Conservation (phyloP, 1,140 invertebrate species). For the Sinonovacula constricta region DNA sequence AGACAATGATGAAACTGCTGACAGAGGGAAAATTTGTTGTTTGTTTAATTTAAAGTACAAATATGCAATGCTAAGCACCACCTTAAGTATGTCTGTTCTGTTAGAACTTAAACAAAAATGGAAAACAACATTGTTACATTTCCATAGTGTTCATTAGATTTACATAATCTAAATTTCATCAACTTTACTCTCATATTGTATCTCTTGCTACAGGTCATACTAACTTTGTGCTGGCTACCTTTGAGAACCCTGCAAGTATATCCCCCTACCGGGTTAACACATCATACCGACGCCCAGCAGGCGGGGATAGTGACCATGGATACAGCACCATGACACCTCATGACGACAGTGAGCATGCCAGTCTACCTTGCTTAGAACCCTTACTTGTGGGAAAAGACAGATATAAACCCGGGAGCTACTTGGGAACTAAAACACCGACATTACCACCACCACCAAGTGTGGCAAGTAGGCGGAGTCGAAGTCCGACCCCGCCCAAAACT, state of each 20-base stretch:
- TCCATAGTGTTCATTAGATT: no score
- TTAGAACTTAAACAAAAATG: not conserved
- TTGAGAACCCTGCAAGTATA: slow-evolving; percentile 83
- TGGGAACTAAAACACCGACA: slow-evolving; percentile 67
- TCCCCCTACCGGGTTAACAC: slow-evolving; percentile 93
- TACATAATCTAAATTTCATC: no score
- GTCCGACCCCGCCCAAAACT: slow-evolving; percentile 74
- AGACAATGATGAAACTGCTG: no score
- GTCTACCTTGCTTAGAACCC: slow-evolving; percentile 82
- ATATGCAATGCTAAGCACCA: no score
- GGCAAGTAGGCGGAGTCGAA: slow-evolving; percentile 64
- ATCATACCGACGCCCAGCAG: slow-evolving; percentile 86
- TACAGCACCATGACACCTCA: slow-evolving; percentile 97
- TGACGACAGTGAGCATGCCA: slow-evolving; percentile 83
- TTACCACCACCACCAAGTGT: slow-evolving; percentile 70
- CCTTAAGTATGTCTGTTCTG: no score
- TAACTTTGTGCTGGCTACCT: slow-evolving; percentile 77
- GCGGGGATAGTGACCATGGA: slow-evolving; percentile 93
- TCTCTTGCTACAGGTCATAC: slow-evolving; percentile 71
- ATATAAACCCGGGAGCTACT: slow-evolving; percentile 71
- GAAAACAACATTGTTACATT: no score
- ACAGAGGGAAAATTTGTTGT: no score
- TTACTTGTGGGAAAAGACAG: slow-evolving; percentile 79
- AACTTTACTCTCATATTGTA: no score
- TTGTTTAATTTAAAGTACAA: no score